Evolutionary conservation across 1,140 invertebrate genomes (phyloP).

Genomic region (Eufriesea mexicana): DNA sequence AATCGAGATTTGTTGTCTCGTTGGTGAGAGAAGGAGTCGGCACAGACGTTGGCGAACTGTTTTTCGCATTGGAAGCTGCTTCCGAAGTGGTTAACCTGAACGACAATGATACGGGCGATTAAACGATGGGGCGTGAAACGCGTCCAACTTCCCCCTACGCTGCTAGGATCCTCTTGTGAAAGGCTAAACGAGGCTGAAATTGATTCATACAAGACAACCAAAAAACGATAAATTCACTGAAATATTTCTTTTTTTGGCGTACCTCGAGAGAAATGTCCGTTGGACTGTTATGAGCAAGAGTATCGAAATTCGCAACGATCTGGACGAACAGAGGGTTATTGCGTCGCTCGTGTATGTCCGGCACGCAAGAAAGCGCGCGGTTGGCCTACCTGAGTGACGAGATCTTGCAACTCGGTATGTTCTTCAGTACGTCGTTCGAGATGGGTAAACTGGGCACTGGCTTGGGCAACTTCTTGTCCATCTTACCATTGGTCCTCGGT

Average conservation of each 20-base stretch:
- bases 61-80: constrained; percentile 59
- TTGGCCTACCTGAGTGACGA: constrained; percentile 70
- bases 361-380: background rate
- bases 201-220: background rate
- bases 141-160: background rate
- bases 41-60: constrained; percentile 23
- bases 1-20: constrained; percentile 54
- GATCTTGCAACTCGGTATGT: constrained; percentile 72
- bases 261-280: background rate
- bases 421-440: constrained; percentile 71
- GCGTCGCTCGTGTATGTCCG: background rate
- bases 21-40: constrained; percentile 15
- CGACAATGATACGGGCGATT: background rate
- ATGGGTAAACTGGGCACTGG: constrained; percentile 71
- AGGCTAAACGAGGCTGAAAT: background rate
- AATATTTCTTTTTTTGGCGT: background rate
- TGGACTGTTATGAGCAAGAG: background rate
- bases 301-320: background rate
- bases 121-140: no score
- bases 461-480: constrained; percentile 75
- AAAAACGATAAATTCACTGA: no score
- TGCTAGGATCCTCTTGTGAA: background rate
- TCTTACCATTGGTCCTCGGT: constrained; percentile 70
- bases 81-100: constrained; percentile 67
- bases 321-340: background rate